phyloP scores from a whole-genome alignment of 2,888 invertebrate genomes.

The Agrochola macilenta region DNA sequence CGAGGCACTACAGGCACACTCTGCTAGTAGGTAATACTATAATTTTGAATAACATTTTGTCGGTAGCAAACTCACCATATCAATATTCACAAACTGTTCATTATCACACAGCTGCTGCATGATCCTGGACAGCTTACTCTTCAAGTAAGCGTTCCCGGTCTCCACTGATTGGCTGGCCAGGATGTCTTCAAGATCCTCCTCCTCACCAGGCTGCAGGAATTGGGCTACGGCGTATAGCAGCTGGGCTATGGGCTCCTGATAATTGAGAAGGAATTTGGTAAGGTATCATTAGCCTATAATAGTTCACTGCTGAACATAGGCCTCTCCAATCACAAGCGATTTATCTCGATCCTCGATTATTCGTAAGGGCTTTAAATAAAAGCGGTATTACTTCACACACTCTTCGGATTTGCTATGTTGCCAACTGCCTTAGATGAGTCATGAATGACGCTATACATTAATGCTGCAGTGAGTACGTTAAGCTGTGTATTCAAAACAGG shows the following conservation, averaged over 20 bases:
- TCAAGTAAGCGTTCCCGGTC: constrained; percentile 73
- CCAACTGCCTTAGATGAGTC: neutral
- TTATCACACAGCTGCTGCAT: constrained; percentile 78
- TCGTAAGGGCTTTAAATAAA: neutral
- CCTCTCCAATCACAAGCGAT: neutral
- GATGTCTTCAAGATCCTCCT: constrained; percentile 83
- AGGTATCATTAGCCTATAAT: neutral
- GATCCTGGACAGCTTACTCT: constrained; percentile 74
- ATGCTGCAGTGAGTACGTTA: neutral
- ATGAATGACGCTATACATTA: neutral
- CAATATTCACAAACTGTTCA: constrained; percentile 71
- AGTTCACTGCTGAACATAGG: neutral
- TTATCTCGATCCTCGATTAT: too few relatives aligned
- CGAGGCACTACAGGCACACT: too few relatives aligned
- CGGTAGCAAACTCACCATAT: constrained; percentile 73
- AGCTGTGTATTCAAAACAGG: neutral
- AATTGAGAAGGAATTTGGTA: neutral
- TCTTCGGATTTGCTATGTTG: neutral
- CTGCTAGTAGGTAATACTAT: too few relatives aligned
- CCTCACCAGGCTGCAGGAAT: constrained; percentile 77
- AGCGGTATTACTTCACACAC: neutral
- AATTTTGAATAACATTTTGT: too few relatives aligned
- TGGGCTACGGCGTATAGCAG: constrained; percentile 80
- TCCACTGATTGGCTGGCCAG: constrained; percentile 77
- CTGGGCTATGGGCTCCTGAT: constrained; percentile 83